phyloP scores from a whole-genome alignment of 2,113 vertebrate species.

The Brachirus orientalis region DNA sequence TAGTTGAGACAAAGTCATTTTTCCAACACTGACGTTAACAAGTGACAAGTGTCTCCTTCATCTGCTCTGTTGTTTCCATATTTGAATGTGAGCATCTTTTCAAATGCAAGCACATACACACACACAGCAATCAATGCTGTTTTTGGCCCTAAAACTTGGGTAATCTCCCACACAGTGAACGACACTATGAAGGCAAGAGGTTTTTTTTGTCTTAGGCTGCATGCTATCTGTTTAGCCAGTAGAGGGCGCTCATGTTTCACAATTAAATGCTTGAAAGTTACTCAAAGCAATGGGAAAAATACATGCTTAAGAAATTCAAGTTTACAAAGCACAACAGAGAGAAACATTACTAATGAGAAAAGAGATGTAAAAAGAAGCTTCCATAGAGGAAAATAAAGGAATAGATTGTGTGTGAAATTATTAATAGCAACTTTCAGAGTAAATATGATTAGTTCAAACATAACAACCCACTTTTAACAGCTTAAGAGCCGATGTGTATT shows the following conservation, averaged over 20 bases:
- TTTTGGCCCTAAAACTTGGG: neutral
- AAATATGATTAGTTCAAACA: neutral
- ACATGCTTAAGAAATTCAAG: neutral
- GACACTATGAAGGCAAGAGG: neutral
- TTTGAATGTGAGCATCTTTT: too few relatives aligned
- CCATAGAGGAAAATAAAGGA: neutral
- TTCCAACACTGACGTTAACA: too few relatives aligned
- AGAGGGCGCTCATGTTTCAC: slow-evolving; percentile 66
- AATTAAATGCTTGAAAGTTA: neutral
- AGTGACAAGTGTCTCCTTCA: too few relatives aligned
- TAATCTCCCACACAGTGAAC: neutral
- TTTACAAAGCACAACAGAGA: neutral
- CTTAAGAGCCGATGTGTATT: neutral
- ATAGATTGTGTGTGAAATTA: neutral
- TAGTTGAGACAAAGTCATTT: too few relatives aligned
- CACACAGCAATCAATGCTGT: too few relatives aligned
- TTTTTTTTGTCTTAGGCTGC: slow-evolving; percentile 12
- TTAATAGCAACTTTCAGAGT: neutral
- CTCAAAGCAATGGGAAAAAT: neutral
- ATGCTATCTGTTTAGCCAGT: slow-evolving; percentile 42
- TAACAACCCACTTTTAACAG: neutral
- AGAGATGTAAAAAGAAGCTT: neutral
- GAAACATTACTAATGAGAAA: neutral
- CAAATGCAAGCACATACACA: too few relatives aligned
- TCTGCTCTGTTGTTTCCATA: too few relatives aligned